Percentiles rank a stretch among this genome's conserved stretches.
Conservation (phyloP, 2,113 vertebrate genomes). For the Gambusia affinis region DNA sequence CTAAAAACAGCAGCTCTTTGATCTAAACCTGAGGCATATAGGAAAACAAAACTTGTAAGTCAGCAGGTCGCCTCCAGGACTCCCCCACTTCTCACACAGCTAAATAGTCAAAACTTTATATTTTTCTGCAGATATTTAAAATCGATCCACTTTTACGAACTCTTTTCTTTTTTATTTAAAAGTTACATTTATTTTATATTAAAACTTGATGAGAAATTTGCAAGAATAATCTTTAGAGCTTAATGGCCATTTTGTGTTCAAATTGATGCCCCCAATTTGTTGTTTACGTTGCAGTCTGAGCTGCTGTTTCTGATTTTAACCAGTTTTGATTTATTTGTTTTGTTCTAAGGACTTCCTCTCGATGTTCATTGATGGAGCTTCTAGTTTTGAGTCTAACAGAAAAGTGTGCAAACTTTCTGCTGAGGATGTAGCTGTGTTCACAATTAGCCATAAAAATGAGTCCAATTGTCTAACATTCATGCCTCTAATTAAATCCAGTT, state of each 20-base stretch:
- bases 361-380: neutral
- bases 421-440: no score
- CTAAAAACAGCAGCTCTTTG: constrained; percentile 49
- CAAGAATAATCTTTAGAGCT: neutral
- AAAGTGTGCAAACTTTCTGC: no score
- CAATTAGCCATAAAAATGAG: no score
- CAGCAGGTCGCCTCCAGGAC: neutral
- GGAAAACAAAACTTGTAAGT: neutral
- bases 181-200: neutral
- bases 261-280: neutral
- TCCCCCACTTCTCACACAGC: neutral
- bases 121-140: neutral
- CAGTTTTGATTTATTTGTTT: neutral
- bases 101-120: neutral
- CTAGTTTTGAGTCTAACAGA: no score
- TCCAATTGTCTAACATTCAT: no score
- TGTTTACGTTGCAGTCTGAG: neutral
- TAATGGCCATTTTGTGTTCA: neutral
- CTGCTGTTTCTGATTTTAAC: neutral
- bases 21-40: neutral
- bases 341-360: neutral
- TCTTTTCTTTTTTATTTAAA: neutral
- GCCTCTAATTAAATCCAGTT: no score
- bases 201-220: neutral
- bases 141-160: neutral